These are phyloP conservation scores for Emydura subglobosa DNA, from an alignment of 2,113 vertebrate genomes.

Conservation along the genomic window DNA sequence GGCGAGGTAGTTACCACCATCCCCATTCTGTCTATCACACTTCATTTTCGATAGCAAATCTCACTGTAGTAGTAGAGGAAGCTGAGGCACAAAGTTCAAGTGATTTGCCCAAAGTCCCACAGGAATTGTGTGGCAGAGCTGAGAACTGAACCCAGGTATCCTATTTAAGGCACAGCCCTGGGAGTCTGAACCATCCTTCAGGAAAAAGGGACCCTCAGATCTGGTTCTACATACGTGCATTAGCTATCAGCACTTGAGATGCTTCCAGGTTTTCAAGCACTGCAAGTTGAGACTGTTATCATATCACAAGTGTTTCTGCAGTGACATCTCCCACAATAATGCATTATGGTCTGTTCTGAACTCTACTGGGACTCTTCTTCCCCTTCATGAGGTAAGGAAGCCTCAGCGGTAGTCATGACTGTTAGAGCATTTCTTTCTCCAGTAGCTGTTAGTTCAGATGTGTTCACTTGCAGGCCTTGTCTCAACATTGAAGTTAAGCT, in stretches of 20 bases:
- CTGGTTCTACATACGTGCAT: background rate
- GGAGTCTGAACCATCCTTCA: background rate
- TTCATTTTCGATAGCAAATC: background rate
- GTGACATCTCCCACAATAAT: background rate
- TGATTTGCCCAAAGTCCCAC: background rate
- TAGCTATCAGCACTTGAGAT: background rate
- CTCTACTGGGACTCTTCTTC: background rate
- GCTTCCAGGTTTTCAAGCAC: background rate
- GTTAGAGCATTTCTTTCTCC: background rate
- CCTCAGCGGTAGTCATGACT: background rate
- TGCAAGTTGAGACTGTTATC: background rate
- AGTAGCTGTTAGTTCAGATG: no score
- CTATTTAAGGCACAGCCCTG: no score
- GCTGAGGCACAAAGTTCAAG: background rate
- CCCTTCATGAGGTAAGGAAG: background rate
- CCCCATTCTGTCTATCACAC: background rate
- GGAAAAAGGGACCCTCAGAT: background rate
- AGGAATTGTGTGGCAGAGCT: background rate
- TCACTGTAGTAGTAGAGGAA: background rate
- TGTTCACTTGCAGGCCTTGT: no score
- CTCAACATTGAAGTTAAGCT: no score
- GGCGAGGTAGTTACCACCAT: background rate
- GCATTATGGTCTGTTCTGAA: background rate
- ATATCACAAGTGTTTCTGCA: background rate
- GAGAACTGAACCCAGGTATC: background rate